Base-by-base conservation (phyloP, 2,888 invertebrate genomes). In the Hirudinaria manillensis region DNA sequence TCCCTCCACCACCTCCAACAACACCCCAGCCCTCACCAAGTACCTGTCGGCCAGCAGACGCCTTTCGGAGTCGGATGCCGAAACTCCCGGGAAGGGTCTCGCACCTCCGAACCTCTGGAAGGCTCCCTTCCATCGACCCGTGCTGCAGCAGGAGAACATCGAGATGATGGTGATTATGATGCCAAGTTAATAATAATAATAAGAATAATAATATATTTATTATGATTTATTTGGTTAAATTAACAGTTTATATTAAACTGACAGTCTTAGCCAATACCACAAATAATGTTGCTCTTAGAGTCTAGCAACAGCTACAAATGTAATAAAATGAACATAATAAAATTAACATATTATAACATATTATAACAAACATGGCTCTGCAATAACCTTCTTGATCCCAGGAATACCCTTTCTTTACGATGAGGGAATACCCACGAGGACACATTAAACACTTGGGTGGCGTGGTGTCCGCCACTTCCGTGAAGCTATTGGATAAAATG, bases 361-460 rank as follows among this genome's bases (percentile, higher is more conserved):
- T 1, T 10, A 2, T 24, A 34, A 21, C 32, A 3, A 21, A 32
- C 4, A 7, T 34, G 32, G 7, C 21, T 1, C 2, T 68, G 24
- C 7, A 16, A 61, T 45, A 45, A 45, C 10, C 4, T 45, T 6
- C 16, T 45, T 10, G 16, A 45, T 45, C 13, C 6, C 79, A 84
- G 86, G 97, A 97, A 83, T 97, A 94, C 85, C 97, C 97, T 0
- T 96, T 98, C 84, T 88, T 98, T 74, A 97, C 97, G 0, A 91
- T 97, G 85, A 89, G 91, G 0, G 92, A 92, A 81, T 94, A 93
- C 85, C 95, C 96, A 7, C 87, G 90, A 0, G 94, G 93, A 19
- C 94, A 96, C 82, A 90, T 97, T 80, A 88, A 91, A 27, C 92
- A 93, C 84, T 89, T 96, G 80, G 96, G 92, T 77, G 95, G 92